Evolutionary conservation across 1,140 invertebrate species (phyloP).

Genomic region (Dendrolimus kikuchii): DNA sequence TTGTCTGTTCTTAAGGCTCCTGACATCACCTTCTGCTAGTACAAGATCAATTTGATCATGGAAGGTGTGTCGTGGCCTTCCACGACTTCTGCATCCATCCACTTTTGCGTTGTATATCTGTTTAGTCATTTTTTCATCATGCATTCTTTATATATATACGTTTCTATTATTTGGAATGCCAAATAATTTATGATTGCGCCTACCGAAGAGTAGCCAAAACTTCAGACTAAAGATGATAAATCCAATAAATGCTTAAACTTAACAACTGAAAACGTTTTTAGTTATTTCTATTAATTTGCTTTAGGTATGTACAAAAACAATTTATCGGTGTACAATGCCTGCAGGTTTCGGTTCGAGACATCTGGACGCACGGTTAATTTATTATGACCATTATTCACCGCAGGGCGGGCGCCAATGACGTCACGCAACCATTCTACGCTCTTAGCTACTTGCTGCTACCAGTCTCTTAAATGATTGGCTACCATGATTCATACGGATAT

Average conservation of each 20-base stretch:
- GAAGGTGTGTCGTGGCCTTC: too few relatives aligned
- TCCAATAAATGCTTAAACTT: background rate
- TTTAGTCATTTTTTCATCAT: too few relatives aligned
- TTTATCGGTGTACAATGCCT: constrained; percentile 28
- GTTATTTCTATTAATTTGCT: background rate
- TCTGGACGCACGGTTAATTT: constrained; percentile 35
- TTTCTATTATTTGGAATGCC: too few relatives aligned
- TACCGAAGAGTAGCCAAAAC: too few relatives aligned
- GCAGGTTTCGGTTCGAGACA: constrained; percentile 28
- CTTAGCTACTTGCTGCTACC: constrained; percentile 16
- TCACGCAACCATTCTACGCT: constrained; percentile 19
- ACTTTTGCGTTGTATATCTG: too few relatives aligned
- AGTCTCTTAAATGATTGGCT: constrained; percentile 17
- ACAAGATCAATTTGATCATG: too few relatives aligned
- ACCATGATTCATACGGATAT: constrained; percentile 21
- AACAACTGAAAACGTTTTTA: background rate
- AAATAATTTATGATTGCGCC: too few relatives aligned
- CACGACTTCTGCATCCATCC: too few relatives aligned
- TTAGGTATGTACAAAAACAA: constrained; percentile 10
- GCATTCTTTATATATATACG: too few relatives aligned
- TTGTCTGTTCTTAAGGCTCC: too few relatives aligned
- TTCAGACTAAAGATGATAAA: too few relatives aligned
- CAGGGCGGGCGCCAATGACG: constrained; percentile 24
- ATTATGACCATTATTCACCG: constrained; percentile 30
- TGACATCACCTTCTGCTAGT: too few relatives aligned